Conservation (phyloP, 1,140 invertebrate genomes). For the Magallana gigas region DNA sequence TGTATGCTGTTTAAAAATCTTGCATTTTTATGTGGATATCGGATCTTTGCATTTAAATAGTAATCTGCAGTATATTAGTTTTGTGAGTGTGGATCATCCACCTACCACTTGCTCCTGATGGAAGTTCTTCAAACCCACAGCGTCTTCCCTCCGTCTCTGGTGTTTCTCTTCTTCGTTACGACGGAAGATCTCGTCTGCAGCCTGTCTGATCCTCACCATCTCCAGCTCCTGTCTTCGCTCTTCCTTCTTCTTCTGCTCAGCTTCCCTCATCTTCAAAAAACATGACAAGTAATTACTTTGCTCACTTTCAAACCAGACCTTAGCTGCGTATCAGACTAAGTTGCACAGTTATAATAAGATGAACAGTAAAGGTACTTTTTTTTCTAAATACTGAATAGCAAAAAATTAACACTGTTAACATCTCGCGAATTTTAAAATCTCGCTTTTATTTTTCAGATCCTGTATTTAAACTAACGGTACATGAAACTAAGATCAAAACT, state of each 20-base stretch:
- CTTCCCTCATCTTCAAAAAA: conserved; percentile 69
- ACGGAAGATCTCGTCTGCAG: conserved; percentile 76
- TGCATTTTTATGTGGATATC: no score
- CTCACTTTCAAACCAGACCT: background rate
- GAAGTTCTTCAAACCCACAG: conserved; percentile 65
- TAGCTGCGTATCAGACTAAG: background rate
- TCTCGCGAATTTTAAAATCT: no score
- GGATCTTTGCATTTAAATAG: no score
- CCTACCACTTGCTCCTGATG: conserved; percentile 72
- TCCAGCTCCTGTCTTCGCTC: conserved; percentile 71
- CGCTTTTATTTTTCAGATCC: no score
- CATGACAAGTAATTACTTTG: background rate
- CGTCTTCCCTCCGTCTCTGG: conserved; percentile 65
- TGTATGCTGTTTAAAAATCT: no score
- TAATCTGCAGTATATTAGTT: no score
- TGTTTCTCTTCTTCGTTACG: conserved; percentile 76
- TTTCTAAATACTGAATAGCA: no score
- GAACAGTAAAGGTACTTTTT: no score
- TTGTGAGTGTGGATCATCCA: background rate
- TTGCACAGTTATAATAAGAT: no score
- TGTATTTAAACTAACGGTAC: no score
- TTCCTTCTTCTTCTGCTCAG: conserved; percentile 70
- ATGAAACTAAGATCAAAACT: no score
- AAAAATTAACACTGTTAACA: no score
- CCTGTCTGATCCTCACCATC: conserved; percentile 69